Evolutionary conservation across 2,113 vertebrate genomes (phyloP).

Genomic region (Podilymbus podiceps): DNA sequence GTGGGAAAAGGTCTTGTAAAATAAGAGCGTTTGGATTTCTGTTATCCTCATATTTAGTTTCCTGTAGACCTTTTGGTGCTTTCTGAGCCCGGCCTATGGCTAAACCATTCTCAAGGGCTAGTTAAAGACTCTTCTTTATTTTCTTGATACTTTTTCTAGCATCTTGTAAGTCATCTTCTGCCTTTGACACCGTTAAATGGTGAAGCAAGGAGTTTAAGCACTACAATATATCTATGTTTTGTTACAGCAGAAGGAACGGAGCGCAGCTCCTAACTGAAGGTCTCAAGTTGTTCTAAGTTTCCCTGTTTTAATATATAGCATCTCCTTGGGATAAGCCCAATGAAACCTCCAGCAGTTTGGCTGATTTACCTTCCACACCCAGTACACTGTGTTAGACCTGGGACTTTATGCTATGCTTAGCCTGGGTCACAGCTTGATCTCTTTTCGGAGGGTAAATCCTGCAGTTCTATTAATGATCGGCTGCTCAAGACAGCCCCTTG

Average conservation of each 20-base stretch:
- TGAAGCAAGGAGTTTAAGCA: not conserved
- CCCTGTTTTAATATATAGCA: not conserved
- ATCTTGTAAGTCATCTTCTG: not conserved
- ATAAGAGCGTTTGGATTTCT: not conserved
- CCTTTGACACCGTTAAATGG: not conserved
- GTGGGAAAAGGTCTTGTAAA: not conserved
- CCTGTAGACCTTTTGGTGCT: not conserved
- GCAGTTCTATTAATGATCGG: rapidly evolving
- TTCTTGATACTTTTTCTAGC: not conserved
- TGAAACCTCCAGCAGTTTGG: not conserved
- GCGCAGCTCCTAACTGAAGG: not conserved
- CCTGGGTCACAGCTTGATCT: not conserved
- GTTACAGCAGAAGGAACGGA: not conserved
- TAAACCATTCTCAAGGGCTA: not conserved
- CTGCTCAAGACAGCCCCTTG: not conserved
- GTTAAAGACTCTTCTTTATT: not conserved
- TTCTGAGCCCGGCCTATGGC: not conserved
- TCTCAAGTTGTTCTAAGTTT: not conserved
- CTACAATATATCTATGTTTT: not conserved
- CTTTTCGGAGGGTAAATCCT: not conserved
- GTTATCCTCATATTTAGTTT: not conserved
- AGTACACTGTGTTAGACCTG: not conserved
- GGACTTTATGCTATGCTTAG: not conserved
- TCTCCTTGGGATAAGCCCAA: not conserved
- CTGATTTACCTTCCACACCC: not conserved